Conservation (phyloP, 2,113 vertebrate genomes). For the Excalfactoria chinensis region DNA sequence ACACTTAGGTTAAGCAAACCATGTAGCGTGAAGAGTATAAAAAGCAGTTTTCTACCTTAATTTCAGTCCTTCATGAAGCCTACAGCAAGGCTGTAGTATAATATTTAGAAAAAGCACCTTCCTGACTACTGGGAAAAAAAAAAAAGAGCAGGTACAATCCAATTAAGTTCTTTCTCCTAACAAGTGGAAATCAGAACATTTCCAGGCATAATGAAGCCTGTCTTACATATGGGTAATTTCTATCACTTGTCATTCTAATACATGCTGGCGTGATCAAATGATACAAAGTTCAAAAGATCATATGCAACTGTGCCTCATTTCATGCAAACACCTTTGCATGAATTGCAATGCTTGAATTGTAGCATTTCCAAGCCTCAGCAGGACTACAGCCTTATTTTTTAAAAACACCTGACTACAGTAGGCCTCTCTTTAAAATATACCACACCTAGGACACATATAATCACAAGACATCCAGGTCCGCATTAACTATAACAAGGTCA, state of each 20-base stretch:
- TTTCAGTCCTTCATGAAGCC: background rate
- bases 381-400: background rate
- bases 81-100: background rate
- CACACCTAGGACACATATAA: background rate
- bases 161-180: background rate
- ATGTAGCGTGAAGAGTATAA: background rate
- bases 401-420: background rate
- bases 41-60: background rate
- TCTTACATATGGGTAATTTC: background rate
- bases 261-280: background rate
- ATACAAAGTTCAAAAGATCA: background rate
- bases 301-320: background rate
- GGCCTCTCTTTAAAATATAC: background rate
- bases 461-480: background rate
- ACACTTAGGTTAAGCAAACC: background rate
- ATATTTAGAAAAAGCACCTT: background rate
- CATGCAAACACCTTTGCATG: background rate
- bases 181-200: fast-evolving
- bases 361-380: background rate
- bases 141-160: background rate
- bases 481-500: background rate
- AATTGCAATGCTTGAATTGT: background rate
- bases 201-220: background rate
- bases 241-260: background rate
- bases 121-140: background rate